phyloP scores from a whole-genome alignment of 1,140 invertebrate species.

The Drosophila sulfurigaster region DNA sequence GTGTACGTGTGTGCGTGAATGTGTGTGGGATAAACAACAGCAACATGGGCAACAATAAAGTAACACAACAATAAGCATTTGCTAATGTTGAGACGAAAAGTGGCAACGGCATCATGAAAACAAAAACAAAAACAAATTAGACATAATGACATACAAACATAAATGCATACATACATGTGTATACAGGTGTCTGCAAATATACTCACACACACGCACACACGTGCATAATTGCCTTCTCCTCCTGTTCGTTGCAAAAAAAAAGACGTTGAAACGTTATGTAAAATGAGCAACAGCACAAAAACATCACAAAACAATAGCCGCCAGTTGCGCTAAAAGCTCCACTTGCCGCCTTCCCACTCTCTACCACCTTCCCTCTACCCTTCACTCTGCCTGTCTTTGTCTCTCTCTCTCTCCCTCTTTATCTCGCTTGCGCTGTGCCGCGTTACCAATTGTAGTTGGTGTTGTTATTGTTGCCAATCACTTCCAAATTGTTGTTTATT shows the following conservation, averaged over 20 bases:
- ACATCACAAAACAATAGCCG: conserved; percentile 40
- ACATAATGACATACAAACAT: conserved; percentile 10
- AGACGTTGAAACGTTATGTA: conserved; percentile 34
- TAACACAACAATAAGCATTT: conserved; percentile 34
- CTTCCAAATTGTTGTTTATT: conserved; percentile 59
- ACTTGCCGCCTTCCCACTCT: background rate
- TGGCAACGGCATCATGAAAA: conserved; percentile 28
- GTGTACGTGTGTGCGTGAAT: conserved; percentile 1
- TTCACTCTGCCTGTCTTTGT: background rate
- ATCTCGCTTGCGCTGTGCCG: background rate
- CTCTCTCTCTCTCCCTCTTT: background rate
- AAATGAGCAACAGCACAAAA: conserved; percentile 42
- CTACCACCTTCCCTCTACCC: background rate
- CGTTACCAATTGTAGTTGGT: conserved; percentile 2
- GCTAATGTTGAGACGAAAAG: conserved; percentile 35
- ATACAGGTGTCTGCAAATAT: conserved; percentile 2
- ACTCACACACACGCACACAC: background rate
- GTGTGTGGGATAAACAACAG: conserved; percentile 14
- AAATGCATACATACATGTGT: conserved; percentile 8
- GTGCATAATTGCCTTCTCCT: conserved; percentile 17
- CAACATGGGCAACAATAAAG: conserved; percentile 6
- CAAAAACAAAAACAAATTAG: conserved; percentile 29
- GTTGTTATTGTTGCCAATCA: conserved; percentile 35
- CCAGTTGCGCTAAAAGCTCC: conserved; percentile 28
- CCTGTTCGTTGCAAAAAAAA: conserved; percentile 10